phyloP scores from a whole-genome alignment of 2,113 vertebrate species.

The Ceratotherium simum region DNA sequence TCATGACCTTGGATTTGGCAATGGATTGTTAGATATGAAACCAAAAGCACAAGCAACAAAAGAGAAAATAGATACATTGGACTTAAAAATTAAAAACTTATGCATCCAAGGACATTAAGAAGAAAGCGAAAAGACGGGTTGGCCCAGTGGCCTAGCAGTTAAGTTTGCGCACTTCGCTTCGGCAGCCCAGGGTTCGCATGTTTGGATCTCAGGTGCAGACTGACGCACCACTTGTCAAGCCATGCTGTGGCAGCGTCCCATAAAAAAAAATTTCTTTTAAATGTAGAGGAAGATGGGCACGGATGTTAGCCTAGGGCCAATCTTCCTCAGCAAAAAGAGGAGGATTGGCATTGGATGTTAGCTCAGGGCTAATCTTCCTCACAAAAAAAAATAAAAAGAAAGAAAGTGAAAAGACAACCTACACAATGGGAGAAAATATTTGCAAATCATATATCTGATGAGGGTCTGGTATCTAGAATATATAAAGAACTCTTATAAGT shows the following conservation, averaged over 20 bases:
- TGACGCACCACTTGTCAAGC: too few species aligned
- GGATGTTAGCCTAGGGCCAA: too few species aligned
- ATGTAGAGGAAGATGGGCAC: too few species aligned
- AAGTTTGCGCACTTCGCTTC: too few species aligned
- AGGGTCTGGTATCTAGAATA: background rate
- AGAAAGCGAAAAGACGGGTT: background rate
- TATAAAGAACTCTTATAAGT: background rate
- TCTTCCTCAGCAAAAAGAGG: too few species aligned
- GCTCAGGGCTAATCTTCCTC: too few species aligned
- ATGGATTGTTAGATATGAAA: constrained; percentile 12
- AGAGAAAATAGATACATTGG: background rate
- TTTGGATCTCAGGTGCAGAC: too few species aligned
- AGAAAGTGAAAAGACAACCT: background rate
- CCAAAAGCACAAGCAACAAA: background rate
- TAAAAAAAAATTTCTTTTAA: too few species aligned
- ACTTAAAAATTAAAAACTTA: background rate
- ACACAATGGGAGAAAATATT: constrained; percentile 40
- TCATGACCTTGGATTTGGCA: background rate
- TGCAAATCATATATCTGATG: background rate
- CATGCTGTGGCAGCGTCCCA: too few species aligned
- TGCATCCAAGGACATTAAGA: background rate
- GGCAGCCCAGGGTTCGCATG: too few species aligned
- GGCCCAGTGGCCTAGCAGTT: too few species aligned
- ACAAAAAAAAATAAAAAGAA: background rate
- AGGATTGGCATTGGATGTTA: too few species aligned